These are phyloP conservation scores for Linnaemya tessellans DNA, from an alignment of 2,888 invertebrate species.

Conservation along the genomic window DNA sequence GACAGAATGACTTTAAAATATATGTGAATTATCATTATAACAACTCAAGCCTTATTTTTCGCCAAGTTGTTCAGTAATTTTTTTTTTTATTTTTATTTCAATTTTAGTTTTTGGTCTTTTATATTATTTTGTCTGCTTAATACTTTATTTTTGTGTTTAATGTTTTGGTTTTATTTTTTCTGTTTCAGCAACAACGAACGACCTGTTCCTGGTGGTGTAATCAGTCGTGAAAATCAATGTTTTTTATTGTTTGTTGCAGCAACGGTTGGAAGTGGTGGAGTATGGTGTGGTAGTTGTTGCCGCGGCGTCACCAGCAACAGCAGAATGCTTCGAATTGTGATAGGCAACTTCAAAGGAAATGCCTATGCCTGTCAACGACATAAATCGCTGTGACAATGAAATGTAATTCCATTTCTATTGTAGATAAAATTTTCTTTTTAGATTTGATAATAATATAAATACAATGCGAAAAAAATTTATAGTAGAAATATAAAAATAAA, in stretches of 20 bases:
- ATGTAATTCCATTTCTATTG: constrained; percentile 72
- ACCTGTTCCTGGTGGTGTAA: constrained; percentile 74
- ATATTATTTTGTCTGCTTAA: constrained; percentile 41
- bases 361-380: constrained; percentile 82
- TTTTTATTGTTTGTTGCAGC: constrained; percentile 58
- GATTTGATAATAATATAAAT: constrained; percentile 67
- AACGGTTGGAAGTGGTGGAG: constrained; percentile 15
- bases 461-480: constrained; percentile 7
- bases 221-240: constrained; percentile 75
- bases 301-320: constrained; percentile 24
- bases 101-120: background rate
- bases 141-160: constrained; percentile 4
- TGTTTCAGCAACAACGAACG: constrained; percentile 64
- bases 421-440: constrained; percentile 72
- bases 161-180: constrained; percentile 2
- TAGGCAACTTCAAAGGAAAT: constrained; percentile 81
- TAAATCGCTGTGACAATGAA: constrained; percentile 80
- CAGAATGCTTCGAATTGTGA: constrained; percentile 65
- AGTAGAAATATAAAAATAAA: constrained; percentile 38
- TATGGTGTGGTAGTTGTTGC: constrained; percentile 15
- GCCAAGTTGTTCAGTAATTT: constrained; percentile 1
- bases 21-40: constrained; percentile 69
- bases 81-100: background rate
- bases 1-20: constrained; percentile 57
- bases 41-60: constrained; percentile 57